Percentiles rank a stretch among this genome's conserved stretches.
Conservation (phyloP, 1,140 invertebrate species). For the Bradynema listronoti region DNA sequence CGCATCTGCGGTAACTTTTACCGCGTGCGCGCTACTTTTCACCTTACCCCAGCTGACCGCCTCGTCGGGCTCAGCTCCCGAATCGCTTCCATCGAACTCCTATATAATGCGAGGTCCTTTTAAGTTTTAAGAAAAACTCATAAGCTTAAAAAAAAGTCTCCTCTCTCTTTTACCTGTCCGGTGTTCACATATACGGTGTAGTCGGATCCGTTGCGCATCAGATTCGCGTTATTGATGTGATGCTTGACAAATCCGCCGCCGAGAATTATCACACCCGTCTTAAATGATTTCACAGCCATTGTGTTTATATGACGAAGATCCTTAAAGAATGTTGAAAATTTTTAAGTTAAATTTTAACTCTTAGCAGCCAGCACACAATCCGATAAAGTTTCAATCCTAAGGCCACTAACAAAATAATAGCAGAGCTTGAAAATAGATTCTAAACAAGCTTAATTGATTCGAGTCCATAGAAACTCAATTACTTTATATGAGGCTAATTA, state of each 20-base stretch:
- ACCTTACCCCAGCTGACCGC: constrained; percentile 98
- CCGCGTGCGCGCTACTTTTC: constrained; percentile 74
- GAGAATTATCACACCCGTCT: constrained; percentile 91
- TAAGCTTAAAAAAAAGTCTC: too few relatives aligned
- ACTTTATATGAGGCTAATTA: too few relatives aligned
- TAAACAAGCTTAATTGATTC: too few relatives aligned
- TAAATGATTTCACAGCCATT: constrained; percentile 84
- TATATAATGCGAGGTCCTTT: constrained; percentile 7
- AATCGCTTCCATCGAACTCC: constrained; percentile 97
- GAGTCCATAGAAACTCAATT: too few relatives aligned
- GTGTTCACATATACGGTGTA: constrained; percentile 93
- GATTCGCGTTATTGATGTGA: constrained; percentile 94
- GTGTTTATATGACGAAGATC: constrained; percentile 83
- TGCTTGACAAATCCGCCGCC: constrained; percentile 97
- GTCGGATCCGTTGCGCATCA: constrained; percentile 97
- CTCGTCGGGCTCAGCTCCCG: constrained; percentile 92
- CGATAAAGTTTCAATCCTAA: too few relatives aligned
- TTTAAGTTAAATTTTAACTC: constrained; percentile 6
- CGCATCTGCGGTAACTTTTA: constrained; percentile 92
- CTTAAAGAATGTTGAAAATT: constrained; percentile 57
- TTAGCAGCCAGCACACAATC: neutral
- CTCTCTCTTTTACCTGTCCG: constrained; percentile 64
- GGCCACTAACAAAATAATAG: too few relatives aligned
- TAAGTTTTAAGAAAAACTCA: too few relatives aligned
- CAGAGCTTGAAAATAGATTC: too few relatives aligned